Percentiles rank a stretch among this genome's conserved stretches.
These are phyloP conservation scores for Miltochrista miniata DNA, from an alignment of 2,888 invertebrate genomes.

Conservation along the genomic window DNA sequence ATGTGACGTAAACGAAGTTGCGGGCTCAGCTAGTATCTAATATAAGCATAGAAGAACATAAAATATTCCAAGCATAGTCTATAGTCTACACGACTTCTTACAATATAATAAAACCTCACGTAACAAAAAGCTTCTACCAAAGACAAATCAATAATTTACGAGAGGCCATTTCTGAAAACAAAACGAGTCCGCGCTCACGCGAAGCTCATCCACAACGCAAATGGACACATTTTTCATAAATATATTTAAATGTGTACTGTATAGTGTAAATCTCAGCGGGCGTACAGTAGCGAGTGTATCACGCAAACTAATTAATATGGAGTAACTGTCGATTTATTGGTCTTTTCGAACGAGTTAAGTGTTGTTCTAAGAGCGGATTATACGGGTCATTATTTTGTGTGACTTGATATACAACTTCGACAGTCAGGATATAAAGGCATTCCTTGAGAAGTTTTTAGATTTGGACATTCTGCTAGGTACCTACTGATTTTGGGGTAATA, in stretches of 20 bases:
- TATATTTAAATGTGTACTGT: conserved; percentile 61
- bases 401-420: no score
- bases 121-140: not conserved
- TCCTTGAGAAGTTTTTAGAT: no score
- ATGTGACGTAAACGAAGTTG: no score
- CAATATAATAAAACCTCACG: not conserved
- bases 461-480: no score
- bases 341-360: conserved; percentile 37
- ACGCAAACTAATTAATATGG: conserved; percentile 78
- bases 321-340: conserved; percentile 71
- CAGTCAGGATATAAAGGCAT: no score
- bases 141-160: conserved; percentile 11
- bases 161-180: conserved; percentile 32
- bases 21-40: no score
- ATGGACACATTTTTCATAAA: conserved; percentile 67
- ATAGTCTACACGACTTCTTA: not conserved
- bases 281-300: conserved; percentile 66
- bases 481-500: no score
- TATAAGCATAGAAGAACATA: no score
- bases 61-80: no score
- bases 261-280: conserved; percentile 58
- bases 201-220: conserved; percentile 37
- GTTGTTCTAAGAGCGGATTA: conserved; percentile 31
- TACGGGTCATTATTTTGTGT: conserved; percentile 10
- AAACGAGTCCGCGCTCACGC: conserved; percentile 41